A percentile compares a stretch with the other conserved stretches of the same genome.
Conservation (phyloP, 2,797 vertebrate species). For the Eremophila alpestris region DNA sequence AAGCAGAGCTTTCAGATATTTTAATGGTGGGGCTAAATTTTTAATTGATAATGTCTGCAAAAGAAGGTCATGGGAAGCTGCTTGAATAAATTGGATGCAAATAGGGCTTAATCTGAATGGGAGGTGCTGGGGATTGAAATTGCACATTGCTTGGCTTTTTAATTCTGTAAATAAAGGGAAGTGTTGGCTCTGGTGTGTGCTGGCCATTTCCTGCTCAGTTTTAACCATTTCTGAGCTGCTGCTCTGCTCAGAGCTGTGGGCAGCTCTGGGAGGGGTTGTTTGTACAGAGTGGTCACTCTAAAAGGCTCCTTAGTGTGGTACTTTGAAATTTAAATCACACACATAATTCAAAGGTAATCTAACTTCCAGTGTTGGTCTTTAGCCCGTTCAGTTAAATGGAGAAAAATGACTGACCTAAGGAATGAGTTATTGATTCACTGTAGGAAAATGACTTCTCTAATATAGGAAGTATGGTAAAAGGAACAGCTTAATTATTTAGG, state of each 20-base stretch:
- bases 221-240: conserved; percentile 66
- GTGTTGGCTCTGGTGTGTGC: not conserved
- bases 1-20: not conserved
- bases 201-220: not conserved
- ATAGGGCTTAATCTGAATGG: conserved; percentile 5
- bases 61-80: not conserved
- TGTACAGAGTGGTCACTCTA: conserved; percentile 79
- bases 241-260: conserved; percentile 81
- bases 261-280: conserved; percentile 74
- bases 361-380: conserved; percentile 86
- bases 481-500: conserved; percentile 83
- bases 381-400: conserved; percentile 88
- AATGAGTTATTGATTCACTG: conserved; percentile 82
- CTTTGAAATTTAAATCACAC: conserved; percentile 96
- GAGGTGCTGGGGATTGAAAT: not conserved
- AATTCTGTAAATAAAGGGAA: conserved; percentile 14
- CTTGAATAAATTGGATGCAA: not conserved
- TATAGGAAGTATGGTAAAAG: conserved; percentile 83
- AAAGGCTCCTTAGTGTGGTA: conserved; percentile 87
- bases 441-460: conserved; percentile 80
- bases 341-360: conserved; percentile 96
- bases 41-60: not conserved
- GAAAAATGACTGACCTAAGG: conserved; percentile 82
- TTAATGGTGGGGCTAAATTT: not conserved
- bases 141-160: not conserved